A percentile compares a stretch with the other conserved stretches of the same genome.
phyloP scores from a whole-genome alignment of 1,140 invertebrate genomes.

The Hylaeus anthracinus region DNA sequence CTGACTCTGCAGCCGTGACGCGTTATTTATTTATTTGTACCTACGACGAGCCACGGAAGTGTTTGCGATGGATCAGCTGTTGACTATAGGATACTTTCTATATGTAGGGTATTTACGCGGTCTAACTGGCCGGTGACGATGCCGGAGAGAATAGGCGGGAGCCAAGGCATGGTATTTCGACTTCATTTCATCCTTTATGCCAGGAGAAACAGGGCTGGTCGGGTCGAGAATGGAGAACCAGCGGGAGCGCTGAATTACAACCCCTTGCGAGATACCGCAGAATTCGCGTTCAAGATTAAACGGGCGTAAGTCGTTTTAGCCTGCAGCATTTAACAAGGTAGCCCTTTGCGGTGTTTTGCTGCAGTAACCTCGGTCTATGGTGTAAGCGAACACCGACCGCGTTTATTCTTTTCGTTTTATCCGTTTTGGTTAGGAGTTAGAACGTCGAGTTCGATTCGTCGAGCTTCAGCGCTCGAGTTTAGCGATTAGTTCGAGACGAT shows the following conservation, averaged over 20 bases:
- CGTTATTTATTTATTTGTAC: no score
- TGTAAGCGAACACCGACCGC: slow-evolving; percentile 2
- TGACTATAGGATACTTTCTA: no score
- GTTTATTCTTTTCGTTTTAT: slow-evolving; percentile 20
- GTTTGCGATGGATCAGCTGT: no score
- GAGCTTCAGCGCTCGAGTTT: no score
- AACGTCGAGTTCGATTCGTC: no score
- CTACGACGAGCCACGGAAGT: no score
- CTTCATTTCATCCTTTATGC: slow-evolving; percentile 76
- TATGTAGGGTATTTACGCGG: no score
- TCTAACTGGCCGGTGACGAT: slow-evolving; percentile 29
- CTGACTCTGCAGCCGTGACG: no score
- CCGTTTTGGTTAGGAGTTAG: background rate
- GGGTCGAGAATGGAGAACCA: slow-evolving; percentile 51
- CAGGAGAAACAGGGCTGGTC: slow-evolving; percentile 11
- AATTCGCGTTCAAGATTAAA: slow-evolving; percentile 80
- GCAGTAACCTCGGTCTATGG: background rate
- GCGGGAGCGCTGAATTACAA: slow-evolving; percentile 75
- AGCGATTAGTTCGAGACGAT: no score
- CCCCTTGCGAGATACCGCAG: slow-evolving; percentile 79
- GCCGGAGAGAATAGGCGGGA: slow-evolving; percentile 35
- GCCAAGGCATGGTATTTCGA: slow-evolving; percentile 74
- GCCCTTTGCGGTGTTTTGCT: slow-evolving; percentile 48
- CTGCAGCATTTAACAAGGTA: slow-evolving; percentile 66
- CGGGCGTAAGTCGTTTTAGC: slow-evolving; percentile 77